Percentiles rank a stretch among this genome's conserved stretches.
phyloP scores from a whole-genome alignment of 2,113 vertebrate species.

The Chaetorhynchus papuensis region DNA sequence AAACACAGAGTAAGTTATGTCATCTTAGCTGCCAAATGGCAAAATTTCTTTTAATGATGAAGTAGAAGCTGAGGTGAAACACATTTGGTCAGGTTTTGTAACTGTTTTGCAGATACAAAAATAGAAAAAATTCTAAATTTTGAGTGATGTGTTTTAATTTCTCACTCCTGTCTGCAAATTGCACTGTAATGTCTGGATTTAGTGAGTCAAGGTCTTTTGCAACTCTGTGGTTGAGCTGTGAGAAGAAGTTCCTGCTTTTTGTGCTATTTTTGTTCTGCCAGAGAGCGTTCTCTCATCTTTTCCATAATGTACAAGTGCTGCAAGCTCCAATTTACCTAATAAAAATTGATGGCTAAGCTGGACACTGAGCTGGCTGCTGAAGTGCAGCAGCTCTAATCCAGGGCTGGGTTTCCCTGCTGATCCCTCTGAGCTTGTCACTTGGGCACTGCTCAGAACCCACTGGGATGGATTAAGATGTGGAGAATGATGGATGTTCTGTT shows the following conservation, averaged over 20 bases:
- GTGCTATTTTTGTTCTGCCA: background rate
- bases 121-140: background rate
- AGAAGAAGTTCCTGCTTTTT: background rate
- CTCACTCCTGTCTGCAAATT: background rate
- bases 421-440: background rate
- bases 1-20: background rate
- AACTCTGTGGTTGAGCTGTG: background rate
- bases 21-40: background rate
- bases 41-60: background rate
- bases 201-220: slow-evolving; percentile 2
- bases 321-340: background rate
- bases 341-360: background rate
- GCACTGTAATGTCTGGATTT: background rate
- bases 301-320: background rate
- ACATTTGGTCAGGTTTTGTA: background rate
- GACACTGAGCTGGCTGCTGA: background rate
- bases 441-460: background rate
- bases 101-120: background rate
- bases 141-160: background rate
- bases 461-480: background rate
- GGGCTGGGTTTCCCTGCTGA: background rate
- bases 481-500: background rate
- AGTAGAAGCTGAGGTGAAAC: background rate
- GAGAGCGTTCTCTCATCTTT: background rate
- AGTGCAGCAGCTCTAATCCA: background rate